A percentile compares a stretch with the other conserved stretches of the same genome.
Evolutionary conservation across 1,140 invertebrate genomes (phyloP).

Genomic region (Tenebrio molitor): DNA sequence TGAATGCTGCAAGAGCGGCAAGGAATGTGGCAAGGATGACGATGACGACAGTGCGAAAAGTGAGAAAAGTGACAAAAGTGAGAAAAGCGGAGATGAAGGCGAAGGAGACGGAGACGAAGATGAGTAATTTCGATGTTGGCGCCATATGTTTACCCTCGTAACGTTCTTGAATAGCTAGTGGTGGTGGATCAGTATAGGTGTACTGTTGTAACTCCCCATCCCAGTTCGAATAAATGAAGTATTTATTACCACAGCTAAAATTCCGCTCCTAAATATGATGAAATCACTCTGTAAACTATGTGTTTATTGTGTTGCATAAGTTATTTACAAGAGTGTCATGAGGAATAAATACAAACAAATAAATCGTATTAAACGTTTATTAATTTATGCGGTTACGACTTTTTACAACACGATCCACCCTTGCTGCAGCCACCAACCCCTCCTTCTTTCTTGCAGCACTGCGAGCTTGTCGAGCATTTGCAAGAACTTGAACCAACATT

Average conservation of each 20-base stretch:
- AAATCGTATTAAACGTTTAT: neutral
- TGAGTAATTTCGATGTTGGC: conserved; percentile 6
- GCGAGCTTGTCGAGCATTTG: neutral
- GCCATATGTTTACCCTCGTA: conserved; percentile 11
- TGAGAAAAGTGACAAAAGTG: conserved; percentile 1
- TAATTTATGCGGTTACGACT: neutral
- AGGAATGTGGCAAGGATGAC: conserved; percentile 1
- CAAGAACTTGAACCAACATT: neutral
- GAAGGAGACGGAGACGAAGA: conserved; percentile 5
- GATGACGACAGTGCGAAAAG: neutral
- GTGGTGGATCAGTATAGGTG: neutral
- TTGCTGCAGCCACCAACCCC: neutral
- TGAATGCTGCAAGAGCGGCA: conserved; percentile 19
- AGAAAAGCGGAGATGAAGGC: conserved; percentile 1
- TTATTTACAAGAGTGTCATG: neutral
- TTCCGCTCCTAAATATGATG: neutral
- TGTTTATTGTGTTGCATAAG: conserved; percentile 22
- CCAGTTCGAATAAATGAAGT: too few relatives aligned
- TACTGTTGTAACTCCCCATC: too few relatives aligned
- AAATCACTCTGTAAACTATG: neutral
- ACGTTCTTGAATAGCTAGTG: neutral
- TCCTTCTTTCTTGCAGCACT: neutral
- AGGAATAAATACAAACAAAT: neutral
- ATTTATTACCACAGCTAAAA: too few relatives aligned
- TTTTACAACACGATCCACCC: neutral